phyloP scores from a whole-genome alignment of 2,888 invertebrate genomes.

The Prosapia bicincta region DNA sequence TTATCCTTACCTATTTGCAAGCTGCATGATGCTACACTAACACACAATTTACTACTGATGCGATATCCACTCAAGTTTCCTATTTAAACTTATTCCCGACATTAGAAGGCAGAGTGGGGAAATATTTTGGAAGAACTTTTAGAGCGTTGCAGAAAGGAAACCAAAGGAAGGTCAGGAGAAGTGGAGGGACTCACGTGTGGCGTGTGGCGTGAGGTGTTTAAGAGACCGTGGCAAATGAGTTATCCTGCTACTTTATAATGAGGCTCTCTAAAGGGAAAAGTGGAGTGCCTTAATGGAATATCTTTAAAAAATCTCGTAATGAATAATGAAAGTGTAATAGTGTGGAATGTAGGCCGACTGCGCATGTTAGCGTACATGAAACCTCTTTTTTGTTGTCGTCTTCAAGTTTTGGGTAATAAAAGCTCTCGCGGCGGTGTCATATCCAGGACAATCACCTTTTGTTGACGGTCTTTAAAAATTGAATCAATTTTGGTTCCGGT shows the following conservation, averaged over 20 bases:
- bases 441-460: background rate
- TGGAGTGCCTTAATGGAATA: slow-evolving; percentile 5
- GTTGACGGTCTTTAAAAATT: background rate
- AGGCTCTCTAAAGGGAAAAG: slow-evolving; percentile 5
- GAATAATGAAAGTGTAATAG: slow-evolving; percentile 22
- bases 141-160: slow-evolving; percentile 25
- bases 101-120: background rate
- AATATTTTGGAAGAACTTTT: background rate
- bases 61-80: background rate
- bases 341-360: background rate
- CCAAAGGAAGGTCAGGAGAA: slow-evolving; percentile 17
- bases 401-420: background rate
- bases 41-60: background rate
- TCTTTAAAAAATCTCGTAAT: slow-evolving; percentile 16
- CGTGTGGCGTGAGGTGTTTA: slow-evolving; percentile 18
- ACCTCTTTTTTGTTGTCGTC: background rate
- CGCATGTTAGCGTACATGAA: background rate
- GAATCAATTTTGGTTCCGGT: background rate
- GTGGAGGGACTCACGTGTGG: slow-evolving; percentile 17
- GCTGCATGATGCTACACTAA: background rate
- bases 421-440: background rate
- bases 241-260: background rate
- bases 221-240: slow-evolving; percentile 24
- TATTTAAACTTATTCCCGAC: background rate
- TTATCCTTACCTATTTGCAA: background rate